These are phyloP conservation scores for Pseudeuparius sepicola DNA, from an alignment of 2,888 invertebrate species.

Conservation along the genomic window DNA sequence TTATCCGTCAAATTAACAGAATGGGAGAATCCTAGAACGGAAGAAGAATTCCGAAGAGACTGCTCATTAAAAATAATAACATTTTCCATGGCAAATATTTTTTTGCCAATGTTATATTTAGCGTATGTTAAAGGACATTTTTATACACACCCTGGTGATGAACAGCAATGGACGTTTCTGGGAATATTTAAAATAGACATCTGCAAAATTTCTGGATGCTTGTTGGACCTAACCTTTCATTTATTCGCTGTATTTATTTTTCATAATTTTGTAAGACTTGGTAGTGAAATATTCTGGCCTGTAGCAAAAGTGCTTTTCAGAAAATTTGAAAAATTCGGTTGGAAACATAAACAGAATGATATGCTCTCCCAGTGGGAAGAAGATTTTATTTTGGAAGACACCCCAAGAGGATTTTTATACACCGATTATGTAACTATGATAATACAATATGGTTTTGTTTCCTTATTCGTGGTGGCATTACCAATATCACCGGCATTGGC, in stretches of 20 bases:
- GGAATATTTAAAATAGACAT: slow-evolving; percentile 29
- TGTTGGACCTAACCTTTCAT: slow-evolving; percentile 45
- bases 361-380: slow-evolving; percentile 17
- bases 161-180: slow-evolving; percentile 20
- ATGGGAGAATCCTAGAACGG: slow-evolving; percentile 32
- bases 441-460: slow-evolving; percentile 54
- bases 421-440: slow-evolving; percentile 23
- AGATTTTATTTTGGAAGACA: slow-evolving; percentile 12
- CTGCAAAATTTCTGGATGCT: slow-evolving; percentile 43
- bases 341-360: not conserved
- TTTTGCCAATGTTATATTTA: slow-evolving; percentile 10
- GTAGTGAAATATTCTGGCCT: slow-evolving; percentile 41
- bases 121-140: slow-evolving; percentile 34
- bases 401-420: slow-evolving; percentile 4
- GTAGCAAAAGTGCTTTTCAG: slow-evolving; percentile 32
- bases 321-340: not conserved
- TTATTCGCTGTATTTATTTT: slow-evolving; percentile 46
- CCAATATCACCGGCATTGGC: slow-evolving; percentile 55
- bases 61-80: slow-evolving; percentile 30
- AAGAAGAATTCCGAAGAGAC: slow-evolving; percentile 28
- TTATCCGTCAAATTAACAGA: slow-evolving; percentile 24
- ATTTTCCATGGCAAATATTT: slow-evolving; percentile 27
- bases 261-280: slow-evolving; percentile 39
- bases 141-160: slow-evolving; percentile 37
- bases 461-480: slow-evolving; percentile 52